phyloP scores from a whole-genome alignment of 2,888 invertebrate species.

The Meteorus cinctellus region DNA sequence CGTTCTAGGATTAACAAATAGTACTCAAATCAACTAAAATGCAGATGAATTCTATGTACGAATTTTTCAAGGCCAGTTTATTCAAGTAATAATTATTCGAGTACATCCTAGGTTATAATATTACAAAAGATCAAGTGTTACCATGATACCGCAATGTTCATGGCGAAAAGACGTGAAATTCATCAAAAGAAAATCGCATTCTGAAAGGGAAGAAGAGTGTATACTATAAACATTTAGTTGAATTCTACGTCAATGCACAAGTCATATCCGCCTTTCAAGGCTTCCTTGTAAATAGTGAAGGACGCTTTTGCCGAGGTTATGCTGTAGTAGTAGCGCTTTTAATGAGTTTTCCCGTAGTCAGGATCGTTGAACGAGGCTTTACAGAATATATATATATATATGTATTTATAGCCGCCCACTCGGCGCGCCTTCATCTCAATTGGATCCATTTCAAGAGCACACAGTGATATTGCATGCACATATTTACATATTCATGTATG shows the following conservation, averaged over 20 bases:
- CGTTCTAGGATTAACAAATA: too few species aligned
- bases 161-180: neutral
- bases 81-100: neutral
- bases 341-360: constrained; percentile 29
- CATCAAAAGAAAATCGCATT: constrained; percentile 17
- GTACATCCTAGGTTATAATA: neutral
- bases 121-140: constrained; percentile 1
- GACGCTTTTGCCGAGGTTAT: constrained; percentile 31
- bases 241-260: constrained; percentile 1
- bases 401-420: too few species aligned
- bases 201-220: neutral
- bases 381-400: neutral
- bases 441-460: constrained; percentile 5
- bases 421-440: constrained; percentile 12
- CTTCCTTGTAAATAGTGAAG: constrained; percentile 31
- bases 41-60: too few species aligned
- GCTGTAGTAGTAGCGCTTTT: constrained; percentile 2
- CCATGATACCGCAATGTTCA: neutral
- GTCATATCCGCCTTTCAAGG: constrained; percentile 28
- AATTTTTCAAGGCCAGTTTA: too few species aligned
- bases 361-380: constrained; percentile 24
- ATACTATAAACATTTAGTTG: constrained; percentile 26
- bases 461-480: neutral
- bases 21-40: too few species aligned
- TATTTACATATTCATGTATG: neutral